Base-by-base conservation (phyloP, 2,888 invertebrate species). In the Sisyra nigra region DNA sequence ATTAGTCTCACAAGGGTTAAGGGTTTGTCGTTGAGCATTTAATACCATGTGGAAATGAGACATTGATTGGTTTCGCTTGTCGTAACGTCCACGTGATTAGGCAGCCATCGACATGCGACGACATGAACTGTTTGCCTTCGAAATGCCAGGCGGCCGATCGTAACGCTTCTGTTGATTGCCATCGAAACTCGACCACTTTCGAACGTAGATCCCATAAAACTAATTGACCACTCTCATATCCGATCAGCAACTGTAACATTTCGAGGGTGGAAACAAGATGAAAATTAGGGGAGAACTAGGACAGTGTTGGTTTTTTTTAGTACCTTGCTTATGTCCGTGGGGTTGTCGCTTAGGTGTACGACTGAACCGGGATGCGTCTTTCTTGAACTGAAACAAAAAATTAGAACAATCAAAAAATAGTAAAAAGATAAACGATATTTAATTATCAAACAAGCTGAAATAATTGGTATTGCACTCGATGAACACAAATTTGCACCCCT, bases 91-190 rank as follows among this genome's bases (percentile, higher is more conserved):
- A 99, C 44, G 92, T 89, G 54, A 88, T 85, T 47, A 98, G 74
- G 46, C 91, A 92, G 48, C 98, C 98, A 67, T 98, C 96, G 34
- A 78, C 77, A 66, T 98, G 97, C 55, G 91, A 88, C 53, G 84
- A 83, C 80, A 98, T 87, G 61, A 99, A 88, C 66, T 89, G 86
- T 67, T 92, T 93, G 51, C 96, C 98, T 66, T 98, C 97, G 67
- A 87, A 82, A 63, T 96, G 93, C 98, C 98, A 98, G 49, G 88
- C 76, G 55, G 92, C 77, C 43, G 92, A 91, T 57, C 83, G 76
- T 52, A 94, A 69, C 42, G 76, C 77, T 59, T 87, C 87, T 18
- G 72, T 68, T 44, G 81, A 72, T 55, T 76, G 74, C 66, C 81
- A 86, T 58, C 92, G 74, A 66, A 81, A 76, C 58, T 98, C 97